A percentile compares a stretch with the other conserved stretches of the same genome.
These are phyloP conservation scores for Cerceris ruficornis DNA, from an alignment of 2,888 invertebrate species.

Conservation along the genomic window DNA sequence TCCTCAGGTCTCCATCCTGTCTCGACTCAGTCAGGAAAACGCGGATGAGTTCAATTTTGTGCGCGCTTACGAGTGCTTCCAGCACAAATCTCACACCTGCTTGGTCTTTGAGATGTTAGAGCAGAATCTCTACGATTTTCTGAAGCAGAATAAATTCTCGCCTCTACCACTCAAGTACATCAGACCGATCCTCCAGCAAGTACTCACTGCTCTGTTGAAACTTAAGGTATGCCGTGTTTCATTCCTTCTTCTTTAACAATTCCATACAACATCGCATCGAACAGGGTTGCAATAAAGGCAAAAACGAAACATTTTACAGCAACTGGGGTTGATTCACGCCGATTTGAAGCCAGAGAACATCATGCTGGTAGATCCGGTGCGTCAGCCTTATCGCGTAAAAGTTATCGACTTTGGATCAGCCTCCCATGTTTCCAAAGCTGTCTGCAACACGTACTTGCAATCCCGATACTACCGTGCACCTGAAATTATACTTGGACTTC, in stretches of 20 bases:
- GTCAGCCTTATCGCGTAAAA: conserved; percentile 99
- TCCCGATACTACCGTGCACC: conserved; percentile 99
- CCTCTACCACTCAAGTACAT: conserved; percentile 99
- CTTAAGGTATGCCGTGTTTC: conserved; percentile 86
- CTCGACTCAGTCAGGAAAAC: conserved; percentile 97
- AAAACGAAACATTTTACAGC: conserved; percentile 84
- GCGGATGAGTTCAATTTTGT: conserved; percentile 99
- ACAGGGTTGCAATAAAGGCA: background rate
- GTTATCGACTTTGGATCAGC: conserved; percentile 99
- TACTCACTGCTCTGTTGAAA: conserved; percentile 92
- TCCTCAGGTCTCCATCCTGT: conserved; percentile 91
- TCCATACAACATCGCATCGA: too few species aligned
- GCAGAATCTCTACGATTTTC: conserved; percentile 99
- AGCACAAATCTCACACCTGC: conserved; percentile 99
- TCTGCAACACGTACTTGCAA: conserved; percentile 99
- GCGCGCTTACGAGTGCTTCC: conserved; percentile 99
- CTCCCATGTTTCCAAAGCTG: conserved; percentile 99
- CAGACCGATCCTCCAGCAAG: conserved; percentile 99
- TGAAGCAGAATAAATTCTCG: conserved; percentile 99
- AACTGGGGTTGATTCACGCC: conserved; percentile 99
- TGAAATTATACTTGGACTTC: conserved; percentile 97
- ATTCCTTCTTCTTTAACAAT: background rate
- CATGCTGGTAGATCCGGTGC: conserved; percentile 99
- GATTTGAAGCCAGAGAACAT: conserved; percentile 99
- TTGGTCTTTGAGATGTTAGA: conserved; percentile 99